Evolutionary conservation across 92 coral and sea anemone genomes (phyloP).

Genomic region (Pocillopora meandrina): DNA sequence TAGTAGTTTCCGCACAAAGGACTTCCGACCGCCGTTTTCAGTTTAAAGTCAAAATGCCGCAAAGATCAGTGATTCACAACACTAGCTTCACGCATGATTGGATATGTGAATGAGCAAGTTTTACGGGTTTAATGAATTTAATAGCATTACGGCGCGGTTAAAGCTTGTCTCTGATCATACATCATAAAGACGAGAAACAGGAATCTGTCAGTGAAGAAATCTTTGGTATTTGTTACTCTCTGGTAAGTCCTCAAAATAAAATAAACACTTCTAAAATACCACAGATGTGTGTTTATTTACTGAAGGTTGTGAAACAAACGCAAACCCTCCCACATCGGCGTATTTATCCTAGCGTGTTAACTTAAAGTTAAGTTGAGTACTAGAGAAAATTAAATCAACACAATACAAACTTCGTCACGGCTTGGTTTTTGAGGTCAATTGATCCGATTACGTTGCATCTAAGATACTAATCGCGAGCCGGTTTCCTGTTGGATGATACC

Average conservation of each 20-base stretch:
- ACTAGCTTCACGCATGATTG: slow-evolving; percentile 13
- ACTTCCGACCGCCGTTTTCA: slow-evolving; percentile 36
- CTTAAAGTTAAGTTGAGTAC: too few species aligned
- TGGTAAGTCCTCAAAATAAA: neutral
- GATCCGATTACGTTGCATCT: slow-evolving; percentile 38
- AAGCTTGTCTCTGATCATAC: slow-evolving; percentile 5
- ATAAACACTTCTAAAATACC: slow-evolving; percentile 18
- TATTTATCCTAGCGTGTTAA: too few species aligned
- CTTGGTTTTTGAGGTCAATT: slow-evolving; percentile 15
- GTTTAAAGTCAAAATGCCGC: slow-evolving; percentile 8
- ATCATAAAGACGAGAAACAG: slow-evolving; percentile 38
- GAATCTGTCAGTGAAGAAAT: slow-evolving; percentile 41
- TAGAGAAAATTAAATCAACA: too few species aligned
- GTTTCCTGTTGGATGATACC: slow-evolving; percentile 35
- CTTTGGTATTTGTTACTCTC: slow-evolving; percentile 19
- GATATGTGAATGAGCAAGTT: neutral
- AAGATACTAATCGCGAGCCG: slow-evolving; percentile 6
- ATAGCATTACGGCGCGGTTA: slow-evolving; percentile 27
- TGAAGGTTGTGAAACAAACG: slow-evolving; percentile 14
- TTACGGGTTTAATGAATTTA: slow-evolving; percentile 12
- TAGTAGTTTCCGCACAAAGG: slow-evolving; percentile 20
- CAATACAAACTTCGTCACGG: slow-evolving; percentile 7
- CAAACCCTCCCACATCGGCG: neutral
- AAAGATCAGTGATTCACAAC: neutral
- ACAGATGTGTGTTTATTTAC: slow-evolving; percentile 9